A percentile compares a stretch with the other conserved stretches of the same genome.
Evolutionary conservation across 2,797 vertebrate genomes (phyloP).

Genomic region (Australoheros facetus): DNA sequence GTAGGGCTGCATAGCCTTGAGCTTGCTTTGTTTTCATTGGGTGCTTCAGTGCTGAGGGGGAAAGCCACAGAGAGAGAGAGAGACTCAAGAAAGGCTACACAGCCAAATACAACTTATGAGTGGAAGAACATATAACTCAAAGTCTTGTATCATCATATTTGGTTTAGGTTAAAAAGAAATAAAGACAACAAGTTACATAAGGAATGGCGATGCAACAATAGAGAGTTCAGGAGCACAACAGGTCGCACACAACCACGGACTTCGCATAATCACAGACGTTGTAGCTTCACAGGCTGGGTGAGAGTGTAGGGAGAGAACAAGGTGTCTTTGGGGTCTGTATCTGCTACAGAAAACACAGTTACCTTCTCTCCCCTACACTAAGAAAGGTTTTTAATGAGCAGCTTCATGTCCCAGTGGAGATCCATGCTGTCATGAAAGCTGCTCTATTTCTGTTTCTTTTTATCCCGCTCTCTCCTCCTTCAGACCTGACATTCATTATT

Average conservation of each 20-base stretch:
- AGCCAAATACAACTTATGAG: conserved; percentile 48
- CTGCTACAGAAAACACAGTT: conserved; percentile 52
- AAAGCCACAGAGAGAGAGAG: conserved; percentile 66
- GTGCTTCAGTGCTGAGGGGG: conserved; percentile 54
- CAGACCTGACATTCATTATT: conserved; percentile 78
- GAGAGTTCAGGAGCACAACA: conserved; percentile 16
- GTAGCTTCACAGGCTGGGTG: conserved; percentile 24
- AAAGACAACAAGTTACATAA: conserved; percentile 22
- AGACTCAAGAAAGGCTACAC: conserved; percentile 24
- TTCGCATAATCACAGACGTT: conserved; percentile 6
- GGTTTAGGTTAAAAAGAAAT: neutral
- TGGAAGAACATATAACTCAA: conserved; percentile 34
- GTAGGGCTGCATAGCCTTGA: conserved; percentile 69
- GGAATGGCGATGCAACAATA: conserved; percentile 31
- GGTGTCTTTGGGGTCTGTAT: conserved; percentile 44
- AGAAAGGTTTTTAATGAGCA: conserved; percentile 75
- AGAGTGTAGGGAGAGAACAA: conserved; percentile 11
- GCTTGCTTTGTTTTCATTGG: conserved; percentile 76
- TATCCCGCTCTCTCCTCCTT: conserved; percentile 68
- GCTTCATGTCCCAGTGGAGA: conserved; percentile 68
- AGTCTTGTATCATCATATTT: conserved; percentile 25
- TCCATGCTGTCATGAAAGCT: conserved; percentile 72
- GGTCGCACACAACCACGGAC: conserved; percentile 27
- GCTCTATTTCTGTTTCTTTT: conserved; percentile 77
- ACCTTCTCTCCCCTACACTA: conserved; percentile 36